phyloP scores from a whole-genome alignment of 2,888 invertebrate genomes.

The Polymixis lichenea region DNA sequence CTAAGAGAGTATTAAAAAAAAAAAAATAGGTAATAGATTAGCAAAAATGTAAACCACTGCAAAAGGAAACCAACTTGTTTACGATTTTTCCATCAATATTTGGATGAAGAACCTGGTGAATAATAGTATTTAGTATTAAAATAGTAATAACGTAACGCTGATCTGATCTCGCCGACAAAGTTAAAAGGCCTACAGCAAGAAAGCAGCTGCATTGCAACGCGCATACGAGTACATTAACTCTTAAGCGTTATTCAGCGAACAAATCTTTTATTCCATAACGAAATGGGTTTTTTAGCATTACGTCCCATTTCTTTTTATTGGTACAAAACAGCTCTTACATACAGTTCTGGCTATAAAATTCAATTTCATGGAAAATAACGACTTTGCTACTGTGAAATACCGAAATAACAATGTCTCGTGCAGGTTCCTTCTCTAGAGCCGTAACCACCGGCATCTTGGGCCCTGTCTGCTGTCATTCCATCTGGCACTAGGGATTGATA shows the following conservation, averaged over 20 bases:
- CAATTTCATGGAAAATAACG: slow-evolving; percentile 20
- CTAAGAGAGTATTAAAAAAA: not conserved
- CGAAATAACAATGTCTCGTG: not conserved
- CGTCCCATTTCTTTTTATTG: slow-evolving; percentile 48
- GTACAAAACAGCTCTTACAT: not conserved
- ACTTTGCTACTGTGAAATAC: not conserved
- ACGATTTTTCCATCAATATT: too few species aligned
- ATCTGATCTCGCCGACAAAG: not conserved
- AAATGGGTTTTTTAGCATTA: slow-evolving; percentile 53
- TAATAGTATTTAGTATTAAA: not conserved
- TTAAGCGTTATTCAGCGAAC: slow-evolving; percentile 46
- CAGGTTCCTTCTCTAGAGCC: too few species aligned
- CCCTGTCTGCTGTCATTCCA: too few species aligned
- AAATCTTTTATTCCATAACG: slow-evolving; percentile 29
- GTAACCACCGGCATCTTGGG: too few species aligned
- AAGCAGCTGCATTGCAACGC: slow-evolving; percentile 57
- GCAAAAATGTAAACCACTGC: not conserved
- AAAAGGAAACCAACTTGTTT: not conserved
- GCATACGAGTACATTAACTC: slow-evolving; percentile 34
- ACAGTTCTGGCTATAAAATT: slow-evolving; percentile 7
- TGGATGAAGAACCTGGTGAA: too few species aligned
- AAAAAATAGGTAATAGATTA: not conserved
- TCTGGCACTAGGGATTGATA: too few species aligned
- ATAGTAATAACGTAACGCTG: not conserved
- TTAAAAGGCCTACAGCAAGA: slow-evolving; percentile 40